Evolutionary conservation across 2,888 invertebrate species (phyloP), one percentile per base, ranked within the genome.

Genomic region (Orchesellides sinensis): DNA sequence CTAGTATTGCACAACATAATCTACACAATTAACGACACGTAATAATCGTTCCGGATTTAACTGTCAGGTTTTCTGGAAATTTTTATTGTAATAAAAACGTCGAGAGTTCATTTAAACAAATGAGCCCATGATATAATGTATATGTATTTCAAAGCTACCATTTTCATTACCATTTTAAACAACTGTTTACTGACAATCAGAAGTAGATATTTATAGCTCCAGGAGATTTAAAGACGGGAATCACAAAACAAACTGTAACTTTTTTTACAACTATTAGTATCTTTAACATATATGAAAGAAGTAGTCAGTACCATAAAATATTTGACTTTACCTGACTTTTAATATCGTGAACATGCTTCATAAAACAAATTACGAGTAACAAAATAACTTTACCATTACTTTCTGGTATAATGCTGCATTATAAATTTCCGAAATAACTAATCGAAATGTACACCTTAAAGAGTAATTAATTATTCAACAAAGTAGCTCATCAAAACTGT

Each of bases 101-200:
- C 10, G 32, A 32, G 10, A 32, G 10, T 40, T 40, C 40, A 40
- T 1, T 1, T 40, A 8, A 40, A 8, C n/a, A 40, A 40, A 40
- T 8, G 40, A 5, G 40, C 10, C 40, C 40, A 40, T 14, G n/a
- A 32, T n/a, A n/a, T n/a, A n/a, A n/a, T n/a, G n/a, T n/a, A n/a
- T n/a, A n/a, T n/a, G n/a, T n/a, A n/a, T 59, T 8, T 59, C 59
- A 65, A 78, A 78, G 78, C 78, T 78, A 78, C 78, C 78, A 78
- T 29, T 29, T 45, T 68, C n/a, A 77, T 68, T 77, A 68, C 75
- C 75, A 23, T 52, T 75, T 14, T 40, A 29, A 8, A 35, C 49
- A 49, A 47, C 4, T 25, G 27, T 59, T 27, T 47, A 35, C 49
- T 63, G 73, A 49, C 40, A 56, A 52, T 19, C 40, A 72, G 45